Evolutionary conservation across 1,140 invertebrate species (phyloP).

Genomic region (Chironomus tepperi): DNA sequence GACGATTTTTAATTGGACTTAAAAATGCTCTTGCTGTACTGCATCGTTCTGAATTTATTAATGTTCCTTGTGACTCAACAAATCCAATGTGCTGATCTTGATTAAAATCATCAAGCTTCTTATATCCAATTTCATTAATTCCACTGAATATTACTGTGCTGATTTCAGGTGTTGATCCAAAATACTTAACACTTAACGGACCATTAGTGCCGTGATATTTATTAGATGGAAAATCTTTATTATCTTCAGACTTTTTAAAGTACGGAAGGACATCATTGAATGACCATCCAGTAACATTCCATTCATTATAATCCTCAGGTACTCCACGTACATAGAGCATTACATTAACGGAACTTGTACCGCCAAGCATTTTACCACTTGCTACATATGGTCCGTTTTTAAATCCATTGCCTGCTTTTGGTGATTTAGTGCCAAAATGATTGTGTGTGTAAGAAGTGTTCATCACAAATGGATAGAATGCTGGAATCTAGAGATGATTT

Average conservation of each 20-base stretch:
- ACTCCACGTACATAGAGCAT: slow-evolving; percentile 48
- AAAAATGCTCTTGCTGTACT: slow-evolving; percentile 55
- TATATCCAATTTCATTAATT: slow-evolving; percentile 28
- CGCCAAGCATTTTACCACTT: slow-evolving; percentile 45
- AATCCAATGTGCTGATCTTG: slow-evolving; percentile 50
- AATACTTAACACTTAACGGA: slow-evolving; percentile 73
- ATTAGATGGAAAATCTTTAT: slow-evolving; percentile 41
- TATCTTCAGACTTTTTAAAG: slow-evolving; percentile 39
- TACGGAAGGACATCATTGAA: slow-evolving; percentile 37
- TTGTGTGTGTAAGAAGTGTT: not conserved
- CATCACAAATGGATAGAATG: not conserved
- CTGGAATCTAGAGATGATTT: too few relatives aligned
- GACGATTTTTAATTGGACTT: slow-evolving; percentile 57
- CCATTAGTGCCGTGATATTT: slow-evolving; percentile 69
- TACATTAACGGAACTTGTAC: slow-evolving; percentile 46
- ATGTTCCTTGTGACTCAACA: slow-evolving; percentile 58
- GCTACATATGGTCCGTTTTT: slow-evolving; percentile 34
- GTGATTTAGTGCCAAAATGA: not conserved
- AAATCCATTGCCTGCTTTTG: not conserved
- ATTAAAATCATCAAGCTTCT: slow-evolving; percentile 25
- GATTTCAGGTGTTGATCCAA: slow-evolving; percentile 63
- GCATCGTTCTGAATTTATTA: slow-evolving; percentile 56
- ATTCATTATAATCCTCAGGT: slow-evolving; percentile 44
- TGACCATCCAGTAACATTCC: slow-evolving; percentile 40
- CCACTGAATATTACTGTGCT: slow-evolving; percentile 50